These are phyloP conservation scores for Mormoops blainvillei DNA, from an alignment of 2,113 vertebrate genomes.

Conservation along the genomic window DNA sequence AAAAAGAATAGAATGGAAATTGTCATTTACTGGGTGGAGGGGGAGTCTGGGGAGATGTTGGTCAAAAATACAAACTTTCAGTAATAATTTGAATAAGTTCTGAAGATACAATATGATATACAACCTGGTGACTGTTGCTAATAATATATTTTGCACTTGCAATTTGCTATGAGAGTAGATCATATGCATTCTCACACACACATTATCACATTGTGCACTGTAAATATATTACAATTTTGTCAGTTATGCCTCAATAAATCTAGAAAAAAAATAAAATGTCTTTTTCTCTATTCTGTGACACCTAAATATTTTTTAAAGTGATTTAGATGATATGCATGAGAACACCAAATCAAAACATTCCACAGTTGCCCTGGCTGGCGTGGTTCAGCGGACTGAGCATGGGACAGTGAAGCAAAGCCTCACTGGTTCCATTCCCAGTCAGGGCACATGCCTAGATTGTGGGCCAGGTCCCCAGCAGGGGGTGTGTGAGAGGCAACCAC, in stretches of 20 bases:
- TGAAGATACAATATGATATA: neutral
- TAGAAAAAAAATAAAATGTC: neutral
- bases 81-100: neutral
- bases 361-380: too few relatives aligned
- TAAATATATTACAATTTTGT: neutral
- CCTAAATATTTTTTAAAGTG: neutral
- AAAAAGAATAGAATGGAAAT: neutral
- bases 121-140: neutral
- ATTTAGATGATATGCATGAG: neutral
- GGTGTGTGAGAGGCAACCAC: too few relatives aligned
- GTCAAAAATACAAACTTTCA: neutral
- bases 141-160: neutral
- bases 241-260: neutral
- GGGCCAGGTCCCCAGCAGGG: too few relatives aligned
- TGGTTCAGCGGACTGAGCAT: too few relatives aligned
- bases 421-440: too few relatives aligned
- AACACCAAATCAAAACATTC: neutral
- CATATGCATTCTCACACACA: neutral
- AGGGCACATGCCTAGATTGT: too few relatives aligned
- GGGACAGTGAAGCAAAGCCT: too few relatives aligned
- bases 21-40: neutral
- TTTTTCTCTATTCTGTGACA: neutral
- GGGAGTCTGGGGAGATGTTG: neutral
- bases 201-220: neutral
- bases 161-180: neutral